These are phyloP conservation scores for Agrochola circellaris DNA, from an alignment of 2,888 invertebrate species.

Conservation along the genomic window DNA sequence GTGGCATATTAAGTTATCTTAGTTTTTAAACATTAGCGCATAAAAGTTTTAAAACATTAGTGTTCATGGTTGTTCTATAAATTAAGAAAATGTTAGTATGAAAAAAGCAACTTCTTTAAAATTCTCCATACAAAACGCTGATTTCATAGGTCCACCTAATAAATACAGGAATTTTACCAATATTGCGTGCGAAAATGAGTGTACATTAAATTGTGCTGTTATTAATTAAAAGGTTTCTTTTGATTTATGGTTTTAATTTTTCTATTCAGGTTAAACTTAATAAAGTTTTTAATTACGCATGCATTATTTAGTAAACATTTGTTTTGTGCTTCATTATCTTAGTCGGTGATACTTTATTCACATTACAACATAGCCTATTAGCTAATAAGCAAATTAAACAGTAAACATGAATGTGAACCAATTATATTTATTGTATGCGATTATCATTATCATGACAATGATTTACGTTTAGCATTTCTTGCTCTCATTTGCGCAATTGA, in stretches of 20 bases:
- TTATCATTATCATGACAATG: neutral
- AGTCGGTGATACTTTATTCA: too few relatives aligned
- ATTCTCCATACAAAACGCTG: too few relatives aligned
- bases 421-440: neutral
- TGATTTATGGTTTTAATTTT: constrained; percentile 40
- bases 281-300: neutral
- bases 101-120: too few relatives aligned
- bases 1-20: too few relatives aligned
- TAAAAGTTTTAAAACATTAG: too few relatives aligned
- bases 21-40: too few relatives aligned
- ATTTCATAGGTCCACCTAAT: too few relatives aligned
- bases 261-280: neutral
- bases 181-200: constrained; percentile 29
- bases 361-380: too few relatives aligned
- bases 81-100: too few relatives aligned
- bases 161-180: constrained; percentile 18
- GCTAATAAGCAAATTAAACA: too few relatives aligned
- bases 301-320: neutral
- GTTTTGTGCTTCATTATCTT: too few relatives aligned
- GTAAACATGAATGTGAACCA: neutral
- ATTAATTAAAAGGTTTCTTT: constrained; percentile 29
- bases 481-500: neutral
- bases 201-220: constrained; percentile 12
- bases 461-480: neutral
- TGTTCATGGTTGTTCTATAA: too few relatives aligned